A percentile compares a stretch with the other conserved stretches of the same genome.
Evolutionary conservation across 1,140 invertebrate genomes (phyloP).

Genomic region (Prorops nasuta): DNA sequence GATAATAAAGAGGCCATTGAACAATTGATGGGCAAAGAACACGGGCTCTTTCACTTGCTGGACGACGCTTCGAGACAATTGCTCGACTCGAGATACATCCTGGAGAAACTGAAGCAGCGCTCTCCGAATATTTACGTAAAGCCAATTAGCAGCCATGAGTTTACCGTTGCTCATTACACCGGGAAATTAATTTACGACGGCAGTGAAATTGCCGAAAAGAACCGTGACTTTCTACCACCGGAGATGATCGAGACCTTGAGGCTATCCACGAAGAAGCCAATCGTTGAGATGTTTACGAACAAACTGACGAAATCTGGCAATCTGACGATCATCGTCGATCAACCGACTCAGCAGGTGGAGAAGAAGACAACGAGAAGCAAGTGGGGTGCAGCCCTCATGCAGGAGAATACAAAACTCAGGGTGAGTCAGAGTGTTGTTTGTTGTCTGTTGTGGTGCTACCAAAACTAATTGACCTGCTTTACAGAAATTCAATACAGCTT

Average conservation of each 20-base stretch:
- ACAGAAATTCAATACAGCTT: slow-evolving; percentile 71
- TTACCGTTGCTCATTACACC: slow-evolving; percentile 80
- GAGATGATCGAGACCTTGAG: slow-evolving; percentile 83
- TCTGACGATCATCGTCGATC: slow-evolving; percentile 55
- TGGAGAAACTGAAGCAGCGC: slow-evolving; percentile 50
- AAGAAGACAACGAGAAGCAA: slow-evolving; percentile 48
- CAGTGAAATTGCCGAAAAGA: slow-evolving; percentile 79
- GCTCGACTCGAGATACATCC: slow-evolving; percentile 61
- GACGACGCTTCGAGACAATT: slow-evolving; percentile 82
- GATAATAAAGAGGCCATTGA: slow-evolving; percentile 87
- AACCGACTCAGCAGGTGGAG: slow-evolving; percentile 32
- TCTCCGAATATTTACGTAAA: slow-evolving; percentile 57
- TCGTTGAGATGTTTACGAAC: slow-evolving; percentile 80
- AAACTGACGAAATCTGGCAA: slow-evolving; percentile 84
- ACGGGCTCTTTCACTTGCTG: slow-evolving; percentile 82
- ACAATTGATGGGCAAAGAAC: slow-evolving; percentile 78
- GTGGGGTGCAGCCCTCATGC: slow-evolving; percentile 58
- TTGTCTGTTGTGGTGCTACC: slow-evolving; percentile 7
- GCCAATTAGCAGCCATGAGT: slow-evolving; percentile 65
- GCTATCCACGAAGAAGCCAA: slow-evolving; percentile 67
- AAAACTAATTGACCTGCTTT: slow-evolving; percentile 3
- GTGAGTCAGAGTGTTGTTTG: slow-evolving; percentile 29
- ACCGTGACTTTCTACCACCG: slow-evolving; percentile 83
- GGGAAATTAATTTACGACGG: slow-evolving; percentile 81
- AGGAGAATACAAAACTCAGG: slow-evolving; percentile 55